Conservation (phyloP, 1,140 invertebrate species). For the Zaprionus ornatus region DNA sequence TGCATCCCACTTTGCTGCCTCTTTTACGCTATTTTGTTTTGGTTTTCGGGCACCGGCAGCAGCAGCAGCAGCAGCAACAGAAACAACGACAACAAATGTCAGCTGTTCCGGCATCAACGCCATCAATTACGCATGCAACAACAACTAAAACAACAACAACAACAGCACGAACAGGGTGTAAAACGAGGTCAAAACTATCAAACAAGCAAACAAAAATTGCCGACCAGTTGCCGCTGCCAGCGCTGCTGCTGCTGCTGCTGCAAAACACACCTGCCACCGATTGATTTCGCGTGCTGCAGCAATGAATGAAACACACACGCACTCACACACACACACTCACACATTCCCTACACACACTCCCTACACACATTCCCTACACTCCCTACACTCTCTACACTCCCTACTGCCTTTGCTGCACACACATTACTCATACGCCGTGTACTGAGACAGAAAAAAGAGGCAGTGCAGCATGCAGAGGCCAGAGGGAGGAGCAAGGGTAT, state of each 20-base stretch:
- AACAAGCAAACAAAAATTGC: constrained; percentile 70
- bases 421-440: constrained; percentile 77
- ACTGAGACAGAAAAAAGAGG: constrained; percentile 31
- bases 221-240: constrained; percentile 29
- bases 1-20: neutral
- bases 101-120: constrained; percentile 60
- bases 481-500: too few species aligned
- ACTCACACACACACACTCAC: constrained; percentile 15
- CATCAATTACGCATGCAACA: constrained; percentile 80
- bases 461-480: too few species aligned
- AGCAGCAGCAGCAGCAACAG: neutral
- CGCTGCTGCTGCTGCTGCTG: constrained; percentile 8
- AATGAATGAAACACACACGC: constrained; percentile 55
- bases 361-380: neutral
- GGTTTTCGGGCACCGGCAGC: constrained; percentile 26
- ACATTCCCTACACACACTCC: constrained; percentile 9
- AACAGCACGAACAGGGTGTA: constrained; percentile 6
- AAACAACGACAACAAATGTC: constrained; percentile 65
- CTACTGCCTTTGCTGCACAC: neutral
- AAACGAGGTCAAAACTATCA: constrained; percentile 79
- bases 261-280: constrained; percentile 62
- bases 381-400: neutral
- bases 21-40: constrained; percentile 20
- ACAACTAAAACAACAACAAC: constrained; percentile 21
- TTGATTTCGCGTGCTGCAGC: constrained; percentile 50